These are phyloP conservation scores for Lycodopsis pacificus DNA, from an alignment of 2,797 vertebrate genomes.

Conservation along the genomic window DNA sequence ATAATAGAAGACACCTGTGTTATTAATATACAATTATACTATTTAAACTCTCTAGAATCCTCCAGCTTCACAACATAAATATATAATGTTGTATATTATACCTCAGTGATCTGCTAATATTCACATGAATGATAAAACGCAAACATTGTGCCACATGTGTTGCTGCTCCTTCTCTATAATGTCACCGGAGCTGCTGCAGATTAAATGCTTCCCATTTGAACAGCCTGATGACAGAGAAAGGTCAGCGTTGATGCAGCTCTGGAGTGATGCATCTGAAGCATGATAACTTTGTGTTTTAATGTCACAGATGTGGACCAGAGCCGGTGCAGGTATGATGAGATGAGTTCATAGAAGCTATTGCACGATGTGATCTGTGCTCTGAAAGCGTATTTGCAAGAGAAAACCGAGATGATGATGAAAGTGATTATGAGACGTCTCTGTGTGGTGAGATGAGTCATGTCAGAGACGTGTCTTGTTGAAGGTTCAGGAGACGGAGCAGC, in stretches of 20 bases:
- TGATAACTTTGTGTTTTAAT: background rate
- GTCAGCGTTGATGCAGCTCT: constrained; percentile 39
- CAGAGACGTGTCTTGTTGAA: background rate
- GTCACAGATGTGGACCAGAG: background rate
- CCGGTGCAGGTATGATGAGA: background rate
- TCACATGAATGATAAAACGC: background rate
- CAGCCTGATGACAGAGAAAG: constrained; percentile 67
- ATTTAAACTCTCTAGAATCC: background rate
- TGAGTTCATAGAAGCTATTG: background rate
- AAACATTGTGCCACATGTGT: background rate
- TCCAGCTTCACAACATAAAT: background rate
- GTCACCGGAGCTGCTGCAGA: constrained; percentile 34
- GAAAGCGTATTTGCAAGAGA: background rate
- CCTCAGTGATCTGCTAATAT: background rate
- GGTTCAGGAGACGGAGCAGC: constrained; percentile 19
- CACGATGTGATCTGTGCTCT: constrained; percentile 33
- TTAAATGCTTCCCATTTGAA: constrained; percentile 42
- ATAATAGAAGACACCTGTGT: background rate
- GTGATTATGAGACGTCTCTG: constrained; percentile 37
- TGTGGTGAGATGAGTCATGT: constrained; percentile 20
- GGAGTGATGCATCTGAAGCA: background rate
- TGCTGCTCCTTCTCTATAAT: background rate
- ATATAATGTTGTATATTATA: background rate
- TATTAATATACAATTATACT: background rate
- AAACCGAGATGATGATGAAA: background rate